Evolutionary conservation across 35 echinoderm and acorn worm species (phyloP), one percentile per base, ranked within the genome.

Genomic region (Lytechinus pictus): DNA sequence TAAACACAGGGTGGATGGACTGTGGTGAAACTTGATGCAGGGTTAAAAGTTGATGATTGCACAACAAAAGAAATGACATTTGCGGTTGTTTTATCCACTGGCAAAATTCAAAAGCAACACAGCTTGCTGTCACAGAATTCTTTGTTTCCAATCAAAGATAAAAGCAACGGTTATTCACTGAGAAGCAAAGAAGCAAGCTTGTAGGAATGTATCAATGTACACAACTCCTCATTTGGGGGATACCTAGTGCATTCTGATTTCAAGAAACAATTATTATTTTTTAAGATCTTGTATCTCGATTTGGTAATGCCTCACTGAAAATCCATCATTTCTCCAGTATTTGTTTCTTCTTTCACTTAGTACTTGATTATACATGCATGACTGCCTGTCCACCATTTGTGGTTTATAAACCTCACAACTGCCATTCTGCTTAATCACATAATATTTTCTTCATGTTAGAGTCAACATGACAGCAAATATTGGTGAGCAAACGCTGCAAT

Each of bases 11-110:
- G 52, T 54, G 27, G 88, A 54, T 52, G 88, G 29, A 44, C 88
- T 44, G 88, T 90, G 88, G 88, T 44, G 88, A 90, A 90, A 90
- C 88, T 90, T 90, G 88, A 90, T 90, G 28, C 88, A 5, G 88
- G 88, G 88, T 90, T 90, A 90, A 90, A 90, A 90, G 88, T 90
- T 90, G 29, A 90, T 90, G 29, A 90, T 90, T 90, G 88, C 88
- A 54, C 52, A 54, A 54, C 27, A 90, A 90, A 90, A 54, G 88
- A 90, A 44, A 52, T 54, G 88, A 54, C 10, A 54, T 44, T 90
- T 90, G 88, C 28, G 52, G 88, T 90, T 90, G 66, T 79, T 90
- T 90, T 21, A 90, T 90, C 88, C 28, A 52, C 88, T 44, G 27
- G 66, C 29, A 90, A 90, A 10, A 90, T 90, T 90, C 29, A 89